Evolutionary conservation across 2,797 vertebrate genomes (phyloP), one percentile per base, ranked within the genome.

Genomic region (Zenarchopterus dispar): DNA sequence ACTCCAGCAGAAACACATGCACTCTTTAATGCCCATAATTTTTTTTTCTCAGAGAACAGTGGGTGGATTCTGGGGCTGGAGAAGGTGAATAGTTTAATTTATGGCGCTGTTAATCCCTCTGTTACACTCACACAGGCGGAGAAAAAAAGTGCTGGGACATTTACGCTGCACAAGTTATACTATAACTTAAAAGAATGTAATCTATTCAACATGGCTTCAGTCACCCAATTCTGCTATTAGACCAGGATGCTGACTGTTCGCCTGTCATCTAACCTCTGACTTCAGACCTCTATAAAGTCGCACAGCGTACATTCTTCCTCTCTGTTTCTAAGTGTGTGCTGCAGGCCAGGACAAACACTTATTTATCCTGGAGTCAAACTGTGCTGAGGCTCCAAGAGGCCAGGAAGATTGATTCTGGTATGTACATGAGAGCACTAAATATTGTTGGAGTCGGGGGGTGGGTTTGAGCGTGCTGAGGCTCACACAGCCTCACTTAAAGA

Each of bases 81-180:
- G 77, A 84, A 87, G 82, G 75, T 78, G 87, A 86, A 82, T 75
- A 54, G 45, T 81, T 66, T 51, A 85, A 93, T 94, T 94, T 93
- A 93, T 90, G 89, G 82, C 60, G 88, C 87, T 66, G 89, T 92
- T 93, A 91, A 90, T 88, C 84, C 85, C 80, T 79, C 82, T 60
- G 75, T 84, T 89, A 88, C 91, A 88, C 80, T 77, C 76, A 81
- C 53, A 75, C 73, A 62, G 77, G 84, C 77, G 56, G 73, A 45
- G 65, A 81, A 79, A 79, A 67, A 84, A 28, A 78, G 69, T 66
- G 67, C 82, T 77, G 89, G 78, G 88, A 77, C 84, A 79, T 86
- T 88, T 92, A 89, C 80, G 80, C 78, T 65, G 73, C 78, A 71
- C 81, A 78, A 89, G 82, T 90, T 90, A 78, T 85, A 85, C 79